Percentiles rank a stretch among this genome's conserved stretches.
phyloP scores from a whole-genome alignment of 2,797 vertebrate species.

The Anolis apletophallus region DNA sequence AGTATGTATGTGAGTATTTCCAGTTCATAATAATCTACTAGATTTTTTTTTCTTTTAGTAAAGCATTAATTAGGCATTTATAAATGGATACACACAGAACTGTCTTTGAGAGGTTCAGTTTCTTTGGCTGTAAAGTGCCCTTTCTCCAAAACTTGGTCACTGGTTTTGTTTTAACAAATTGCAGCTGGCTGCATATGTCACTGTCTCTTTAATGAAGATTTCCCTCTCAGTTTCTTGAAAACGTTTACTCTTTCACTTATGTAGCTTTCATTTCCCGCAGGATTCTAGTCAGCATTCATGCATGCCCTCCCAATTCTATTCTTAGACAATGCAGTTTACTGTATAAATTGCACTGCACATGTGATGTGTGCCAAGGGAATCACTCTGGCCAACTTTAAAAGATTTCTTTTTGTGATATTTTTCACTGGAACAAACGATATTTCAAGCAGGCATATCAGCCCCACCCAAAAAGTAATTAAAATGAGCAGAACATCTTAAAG shows the following conservation, averaged over 20 bases:
- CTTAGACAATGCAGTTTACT: conserved; percentile 44
- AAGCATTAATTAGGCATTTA: conserved; percentile 79
- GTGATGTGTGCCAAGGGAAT: conserved; percentile 39
- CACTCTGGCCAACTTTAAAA: conserved; percentile 35
- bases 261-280: conserved; percentile 57
- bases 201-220: conserved; percentile 50
- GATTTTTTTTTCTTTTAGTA: conserved; percentile 77
- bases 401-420: conserved; percentile 47
- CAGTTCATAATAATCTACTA: conserved; percentile 79
- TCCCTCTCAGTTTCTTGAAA: conserved; percentile 45
- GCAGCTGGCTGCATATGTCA: conserved; percentile 47
- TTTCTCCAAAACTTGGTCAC: conserved; percentile 15
- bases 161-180: conserved; percentile 57
- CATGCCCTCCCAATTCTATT: conserved; percentile 46
- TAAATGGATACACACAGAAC: conserved; percentile 73
- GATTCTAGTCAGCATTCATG: conserved; percentile 60
- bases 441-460: not conserved
- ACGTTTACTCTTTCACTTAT: conserved; percentile 41
- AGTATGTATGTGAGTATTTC: conserved; percentile 96
- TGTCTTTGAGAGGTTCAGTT: conserved; percentile 48
- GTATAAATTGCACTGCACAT: conserved; percentile 22
- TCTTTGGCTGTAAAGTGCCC: conserved; percentile 2
- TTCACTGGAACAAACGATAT: conserved; percentile 38
- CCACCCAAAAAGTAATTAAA: conserved; percentile 24
- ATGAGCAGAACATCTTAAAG: conserved; percentile 24